Base-by-base conservation (phyloP, 2,888 invertebrate species). In the Incurvaria masculella region DNA sequence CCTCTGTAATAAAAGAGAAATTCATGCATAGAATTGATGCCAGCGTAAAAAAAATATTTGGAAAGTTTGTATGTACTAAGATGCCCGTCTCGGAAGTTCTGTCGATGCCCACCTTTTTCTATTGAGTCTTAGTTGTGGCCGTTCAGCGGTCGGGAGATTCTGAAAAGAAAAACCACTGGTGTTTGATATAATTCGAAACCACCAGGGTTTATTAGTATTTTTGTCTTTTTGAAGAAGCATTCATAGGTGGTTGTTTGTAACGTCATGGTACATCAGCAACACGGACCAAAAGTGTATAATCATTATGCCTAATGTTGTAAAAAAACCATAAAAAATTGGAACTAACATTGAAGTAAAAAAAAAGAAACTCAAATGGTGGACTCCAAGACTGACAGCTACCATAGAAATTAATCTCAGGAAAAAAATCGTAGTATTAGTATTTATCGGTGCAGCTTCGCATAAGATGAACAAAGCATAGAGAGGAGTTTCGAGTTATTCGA, bases 91-190 rank as follows among this genome's bases (percentile, higher is more conserved):
- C 23, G 5, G 23, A 23, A 23, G 33, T 8, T 11, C 21, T 57
- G 57, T 56, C 56, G 63, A 66, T 69, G 68, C 76, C 75, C 76
- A 76, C 76, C 76, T 78, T 49, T 27, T 21, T 65, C 60, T 61
- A 53, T 56, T 61, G 57, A 68, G 61, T 59, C 69, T 59, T 61
- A 65, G 62, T 2, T 26, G 4, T n/a, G 45, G 18, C 5, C 20
- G 21, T 45, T 45, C 75, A 58, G 69, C 72, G 67, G 63, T 62
- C 63, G 66, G 75, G 56, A 73, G 80, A 80, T 81, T 81, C 88
- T 88, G 89, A 85, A 89, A 89, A 84, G 81, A 84, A 90, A 89
- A 89, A 87, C 82, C 88, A 90, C 91, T 91, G 91, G 90, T 89
- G 91, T 89, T 88, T 90, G 86, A 89, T 86, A 85, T 86, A 80